Base-by-base conservation (phyloP, 2,113 vertebrate genomes). In the Xenopus laevis region DNA sequence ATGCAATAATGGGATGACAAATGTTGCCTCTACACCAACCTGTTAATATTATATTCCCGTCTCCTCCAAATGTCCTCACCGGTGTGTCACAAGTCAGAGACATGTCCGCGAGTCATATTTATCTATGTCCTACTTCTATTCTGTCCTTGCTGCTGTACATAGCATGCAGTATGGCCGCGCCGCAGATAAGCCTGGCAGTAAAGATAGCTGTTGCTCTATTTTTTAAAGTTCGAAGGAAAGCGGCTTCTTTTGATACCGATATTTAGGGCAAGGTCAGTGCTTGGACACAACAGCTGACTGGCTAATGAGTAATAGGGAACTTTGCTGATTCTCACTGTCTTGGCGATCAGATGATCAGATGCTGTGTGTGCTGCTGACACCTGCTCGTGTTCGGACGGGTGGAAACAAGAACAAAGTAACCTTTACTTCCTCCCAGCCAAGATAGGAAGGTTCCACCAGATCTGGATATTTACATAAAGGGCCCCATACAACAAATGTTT, bases 251-350 rank as follows among this genome's bases (percentile, higher is more conserved):
- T 95, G 87, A 95, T 94, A 92, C 94, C 87, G 87, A 83, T 91
- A 93, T 92, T 88, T 87, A 87, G 90, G 91, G 88, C 92, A 95
- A 96, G 93, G 93, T 93, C 93, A 90, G 89, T 90, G 87, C 74
- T 46, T 67, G 68, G 63, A 78, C 82, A 83, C 83, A 33, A 87
- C 81, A 82, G 83, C 83, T 64, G 71, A 86, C 87, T 91, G 84
- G 93, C 92, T 95, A 95, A 95, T 95, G 88, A 95, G 93, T 95
- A 95, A 95, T 94, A 87, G 84, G 79, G 82, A 81, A 82, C 89
- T 90, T 85, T 89, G 85, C 90, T 85, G 85, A 91, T 81, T 82
- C 82, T 81, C 87, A 84, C 81, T 82, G 78, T 83, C 79, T 83
- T 82, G 85, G 82, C 83, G 85, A 83, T 79, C 70, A 64, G 75